These are phyloP conservation scores for Pseudorasbora parva DNA, from an alignment of 2,113 vertebrate genomes.

Conservation along the genomic window DNA sequence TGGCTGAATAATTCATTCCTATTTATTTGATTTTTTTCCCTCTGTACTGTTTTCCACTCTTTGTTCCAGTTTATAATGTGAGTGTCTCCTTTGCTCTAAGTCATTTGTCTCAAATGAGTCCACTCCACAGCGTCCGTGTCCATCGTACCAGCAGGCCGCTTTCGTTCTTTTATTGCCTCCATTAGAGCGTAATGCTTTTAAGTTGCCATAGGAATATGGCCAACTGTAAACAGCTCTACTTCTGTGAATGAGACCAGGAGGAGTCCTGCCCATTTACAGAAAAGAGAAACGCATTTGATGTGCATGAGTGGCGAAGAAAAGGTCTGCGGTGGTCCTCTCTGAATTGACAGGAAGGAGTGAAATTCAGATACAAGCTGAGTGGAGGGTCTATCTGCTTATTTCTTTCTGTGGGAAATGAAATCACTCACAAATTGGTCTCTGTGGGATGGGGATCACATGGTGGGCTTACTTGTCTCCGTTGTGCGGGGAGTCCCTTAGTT, in stretches of 20 bases:
- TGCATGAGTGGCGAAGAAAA: slow-evolving; percentile 68
- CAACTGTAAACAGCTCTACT: slow-evolving; percentile 68
- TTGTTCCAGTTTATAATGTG: slow-evolving; percentile 38
- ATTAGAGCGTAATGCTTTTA: slow-evolving; percentile 72
- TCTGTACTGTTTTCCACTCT: slow-evolving; percentile 46
- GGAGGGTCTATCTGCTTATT: slow-evolving; percentile 10
- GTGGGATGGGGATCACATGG: not conserved
- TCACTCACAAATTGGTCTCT: slow-evolving; percentile 35
- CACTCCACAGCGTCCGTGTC: slow-evolving; percentile 50
- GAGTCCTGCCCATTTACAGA: slow-evolving; percentile 50
- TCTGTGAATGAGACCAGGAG: slow-evolving; percentile 57
- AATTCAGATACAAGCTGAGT: slow-evolving; percentile 16
- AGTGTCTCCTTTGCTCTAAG: slow-evolving; percentile 50
- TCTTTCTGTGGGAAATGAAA: slow-evolving; percentile 46
- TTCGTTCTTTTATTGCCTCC: slow-evolving; percentile 70
- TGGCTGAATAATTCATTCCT: slow-evolving; percentile 58
- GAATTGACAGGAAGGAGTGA: slow-evolving; percentile 18
- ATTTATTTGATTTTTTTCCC: slow-evolving; percentile 63
- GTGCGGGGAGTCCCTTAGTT: slow-evolving; percentile 20
- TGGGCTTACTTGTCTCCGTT: slow-evolving; percentile 30
- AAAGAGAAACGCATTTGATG: slow-evolving; percentile 64
- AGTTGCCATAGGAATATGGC: slow-evolving; percentile 69
- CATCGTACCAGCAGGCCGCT: slow-evolving; percentile 64
- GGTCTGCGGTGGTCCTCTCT: slow-evolving; percentile 2
- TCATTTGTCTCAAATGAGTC: slow-evolving; percentile 63